These are phyloP conservation scores for Halcyon leucocephala DNA, from an alignment of 2,797 vertebrate genomes.

Conservation along the genomic window DNA sequence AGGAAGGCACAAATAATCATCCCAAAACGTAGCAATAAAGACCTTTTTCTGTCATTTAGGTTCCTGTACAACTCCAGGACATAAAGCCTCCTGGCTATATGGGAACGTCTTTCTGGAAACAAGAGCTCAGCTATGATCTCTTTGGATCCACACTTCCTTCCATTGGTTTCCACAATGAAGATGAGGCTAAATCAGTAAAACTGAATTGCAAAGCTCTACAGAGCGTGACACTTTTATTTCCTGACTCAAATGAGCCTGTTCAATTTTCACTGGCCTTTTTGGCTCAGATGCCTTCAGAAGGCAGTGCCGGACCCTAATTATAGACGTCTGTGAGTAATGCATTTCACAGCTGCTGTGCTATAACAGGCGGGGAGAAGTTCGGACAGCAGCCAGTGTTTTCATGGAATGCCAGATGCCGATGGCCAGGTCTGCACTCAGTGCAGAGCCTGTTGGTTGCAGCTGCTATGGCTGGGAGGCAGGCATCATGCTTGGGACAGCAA, in stretches of 20 bases:
- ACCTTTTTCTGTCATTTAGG: neutral
- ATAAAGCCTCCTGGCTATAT: neutral
- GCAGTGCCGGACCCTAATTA: slow-evolving; percentile 10
- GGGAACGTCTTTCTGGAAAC: neutral
- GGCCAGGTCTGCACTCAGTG: accelerated
- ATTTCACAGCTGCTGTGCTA: slow-evolving; percentile 51
- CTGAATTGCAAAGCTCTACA: accelerated
- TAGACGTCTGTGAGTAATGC: slow-evolving; percentile 21
- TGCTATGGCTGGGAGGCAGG: neutral
- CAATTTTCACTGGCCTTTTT: neutral
- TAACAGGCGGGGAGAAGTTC: neutral
- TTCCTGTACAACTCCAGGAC: neutral
- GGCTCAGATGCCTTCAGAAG: neutral
- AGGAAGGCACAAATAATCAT: slow-evolving; percentile 30
- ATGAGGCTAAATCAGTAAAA: neutral
- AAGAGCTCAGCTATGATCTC: neutral
- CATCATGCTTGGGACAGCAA: neutral
- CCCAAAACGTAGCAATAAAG: neutral
- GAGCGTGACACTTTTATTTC: neutral
- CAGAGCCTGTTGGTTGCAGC: neutral
- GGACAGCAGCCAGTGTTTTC: neutral
- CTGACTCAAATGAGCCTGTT: neutral
- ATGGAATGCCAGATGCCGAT: accelerated
- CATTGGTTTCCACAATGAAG: neutral
- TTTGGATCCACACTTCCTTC: neutral